Conservation (phyloP, 2,888 invertebrate genomes). For the Synergus itoensis region DNA sequence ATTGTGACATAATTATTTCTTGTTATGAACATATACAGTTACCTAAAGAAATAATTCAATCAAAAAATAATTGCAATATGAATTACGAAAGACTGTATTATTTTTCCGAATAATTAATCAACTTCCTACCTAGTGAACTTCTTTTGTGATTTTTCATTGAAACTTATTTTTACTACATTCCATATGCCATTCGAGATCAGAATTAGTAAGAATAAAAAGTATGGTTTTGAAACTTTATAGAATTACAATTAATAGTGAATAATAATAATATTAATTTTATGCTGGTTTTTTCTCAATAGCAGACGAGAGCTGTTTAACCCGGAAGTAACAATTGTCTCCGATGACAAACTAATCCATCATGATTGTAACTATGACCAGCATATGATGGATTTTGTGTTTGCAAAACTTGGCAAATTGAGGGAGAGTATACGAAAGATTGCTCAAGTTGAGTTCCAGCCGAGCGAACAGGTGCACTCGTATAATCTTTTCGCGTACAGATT, state of each 20-base stretch:
- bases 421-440: slow-evolving; percentile 52
- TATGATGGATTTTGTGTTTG: slow-evolving; percentile 47
- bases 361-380: background rate
- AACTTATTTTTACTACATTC: no score
- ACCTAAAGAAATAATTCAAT: background rate
- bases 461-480: slow-evolving; percentile 41
- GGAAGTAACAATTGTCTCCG: background rate
- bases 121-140: no score
- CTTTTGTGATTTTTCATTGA: no score
- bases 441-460: slow-evolving; percentile 50
- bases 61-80: background rate
- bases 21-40: background rate
- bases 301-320: background rate
- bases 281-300: background rate
- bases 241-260: background rate
- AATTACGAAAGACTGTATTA: background rate
- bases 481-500: slow-evolving; percentile 37
- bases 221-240: background rate
- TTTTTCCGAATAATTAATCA: background rate
- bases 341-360: background rate
- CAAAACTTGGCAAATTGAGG: slow-evolving; percentile 62
- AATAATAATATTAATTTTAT: background rate
- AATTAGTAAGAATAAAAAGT: background rate
- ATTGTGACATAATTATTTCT: background rate
- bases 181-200: no score